Percentiles rank a stretch among this genome's conserved stretches.
Evolutionary conservation across 2,888 invertebrate species (phyloP).

Genomic region (Anoplius nigerrimus): DNA sequence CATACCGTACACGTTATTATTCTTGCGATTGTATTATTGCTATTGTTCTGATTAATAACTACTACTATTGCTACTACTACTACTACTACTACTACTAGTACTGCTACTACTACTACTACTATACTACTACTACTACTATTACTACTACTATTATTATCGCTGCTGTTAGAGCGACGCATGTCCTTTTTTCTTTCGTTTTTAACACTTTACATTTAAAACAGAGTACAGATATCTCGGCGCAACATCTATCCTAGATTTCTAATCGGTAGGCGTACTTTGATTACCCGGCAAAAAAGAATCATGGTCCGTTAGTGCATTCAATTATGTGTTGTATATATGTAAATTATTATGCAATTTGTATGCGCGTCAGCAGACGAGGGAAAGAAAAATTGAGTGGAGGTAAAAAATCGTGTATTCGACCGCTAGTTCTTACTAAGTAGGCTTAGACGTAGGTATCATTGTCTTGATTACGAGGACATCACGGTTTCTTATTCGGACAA

Average conservation of each 20-base stretch:
- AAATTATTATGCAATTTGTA: conserved; percentile 72
- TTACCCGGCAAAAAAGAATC: conserved; percentile 22
- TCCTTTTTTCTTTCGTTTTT: background rate
- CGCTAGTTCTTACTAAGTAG: conserved; percentile 50
- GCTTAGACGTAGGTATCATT: conserved; percentile 39
- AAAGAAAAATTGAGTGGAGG: conserved; percentile 38
- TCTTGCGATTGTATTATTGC: conserved; percentile 22
- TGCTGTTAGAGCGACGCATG: background rate
- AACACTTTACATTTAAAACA: background rate
- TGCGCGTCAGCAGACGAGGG: conserved; percentile 47
- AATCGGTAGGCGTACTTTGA: conserved; percentile 2
- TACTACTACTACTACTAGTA: conserved; percentile 27
- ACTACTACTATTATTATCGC: conserved; percentile 23
- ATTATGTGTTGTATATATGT: conserved; percentile 73
- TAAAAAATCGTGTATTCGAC: conserved; percentile 49
- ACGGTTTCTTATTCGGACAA: conserved; percentile 54
- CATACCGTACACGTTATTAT: conserved; percentile 20
- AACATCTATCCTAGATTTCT: conserved; percentile 6
- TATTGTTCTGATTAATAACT: conserved; percentile 17
- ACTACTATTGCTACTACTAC: conserved; percentile 20
- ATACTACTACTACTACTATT: conserved; percentile 23
- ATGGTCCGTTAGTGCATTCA: conserved; percentile 62
- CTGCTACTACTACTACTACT: conserved; percentile 20
- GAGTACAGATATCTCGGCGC: conserved; percentile 10
- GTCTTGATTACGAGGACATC: conserved; percentile 21